Evolutionary conservation across 2,888 invertebrate genomes (phyloP), one percentile per base, ranked within the genome.

Genomic region (Temnothorax rugatulus): DNA sequence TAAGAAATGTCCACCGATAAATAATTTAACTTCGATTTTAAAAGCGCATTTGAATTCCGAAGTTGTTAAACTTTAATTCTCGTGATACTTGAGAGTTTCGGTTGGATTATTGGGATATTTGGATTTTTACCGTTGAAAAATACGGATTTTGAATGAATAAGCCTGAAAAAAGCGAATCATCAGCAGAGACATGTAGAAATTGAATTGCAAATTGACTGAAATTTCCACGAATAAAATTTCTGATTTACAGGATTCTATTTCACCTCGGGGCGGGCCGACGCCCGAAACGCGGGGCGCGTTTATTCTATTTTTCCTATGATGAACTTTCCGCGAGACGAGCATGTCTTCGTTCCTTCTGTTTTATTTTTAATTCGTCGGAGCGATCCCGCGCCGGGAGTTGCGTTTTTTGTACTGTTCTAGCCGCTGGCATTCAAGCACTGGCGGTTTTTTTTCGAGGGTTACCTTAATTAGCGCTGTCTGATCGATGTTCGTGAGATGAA

Each of bases 171-270:
- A 38, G 54, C 34, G 34, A 59, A 71, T 77, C 64, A 79, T 79
- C 34, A 59, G n/a, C 38, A 59, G 71, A 71, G 25, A 69, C 59
- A 59, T 38, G 59, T 7, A 25, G 71, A 79, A 69, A 81, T 81
- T 59, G 38, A 71, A 81, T 81, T 81, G 79, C 47, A 71, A 81
- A 81, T 71, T 71, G 71, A 71, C 47, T 59, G 25, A 71, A 59
- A 71, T 61, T 81, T 61, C n/a, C 38, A 50, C 69, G 59, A 71
- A 71, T 71, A 71, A 69, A 83, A 61, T 82, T 74, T 64, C 77
- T 50, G 66, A 87, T 86, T 86, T 89, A 63, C 73, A 34, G 66
- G 75, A 74, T 84, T 86, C 74, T 59, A 66, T 63, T 77, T 44
- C 54, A 44, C 61, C 47, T 59, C n/a, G 29, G 38, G 79, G 54